A percentile compares a stretch with the other conserved stretches of the same genome.
phyloP scores from a whole-genome alignment of 2,888 invertebrate species.

The Chloromyia formosa region DNA sequence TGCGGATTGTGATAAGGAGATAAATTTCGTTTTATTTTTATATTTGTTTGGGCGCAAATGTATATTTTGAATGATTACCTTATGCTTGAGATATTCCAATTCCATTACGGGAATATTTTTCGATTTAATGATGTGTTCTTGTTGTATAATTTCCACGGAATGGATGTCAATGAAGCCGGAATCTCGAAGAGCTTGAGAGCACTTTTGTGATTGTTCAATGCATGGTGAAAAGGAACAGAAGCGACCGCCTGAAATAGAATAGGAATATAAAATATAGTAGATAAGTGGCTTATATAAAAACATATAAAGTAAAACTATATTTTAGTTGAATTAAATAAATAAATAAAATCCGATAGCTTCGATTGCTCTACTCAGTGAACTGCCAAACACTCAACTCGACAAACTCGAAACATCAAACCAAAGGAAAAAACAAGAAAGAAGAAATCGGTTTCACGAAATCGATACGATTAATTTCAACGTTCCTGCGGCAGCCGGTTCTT shows the following conservation, averaged over 20 bases:
- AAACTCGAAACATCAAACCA: too few species aligned
- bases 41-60: background rate
- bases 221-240: conserved; percentile 99
- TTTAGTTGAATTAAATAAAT: too few species aligned
- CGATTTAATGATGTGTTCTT: conserved; percentile 76
- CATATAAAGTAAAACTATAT: too few species aligned
- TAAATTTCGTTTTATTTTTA: background rate
- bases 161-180: conserved; percentile 84
- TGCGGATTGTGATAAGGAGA: background rate
- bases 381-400: too few species aligned
- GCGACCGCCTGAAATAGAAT: conserved; percentile 77
- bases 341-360: too few species aligned
- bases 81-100: conserved; percentile 74
- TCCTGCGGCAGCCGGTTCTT: too few species aligned
- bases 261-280: background rate
- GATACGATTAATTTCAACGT: too few species aligned
- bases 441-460: too few species aligned
- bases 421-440: too few species aligned
- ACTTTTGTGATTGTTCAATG: conserved; percentile 97
- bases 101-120: conserved; percentile 74
- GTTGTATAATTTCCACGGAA: conserved; percentile 88
- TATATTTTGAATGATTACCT: conserved; percentile 64
- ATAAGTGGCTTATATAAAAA: too few species aligned
- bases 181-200: conserved; percentile 75
- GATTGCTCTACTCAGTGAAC: too few species aligned